Evolutionary conservation across 2,113 vertebrate genomes (phyloP).

Genomic region (Tonatia bakeri): DNA sequence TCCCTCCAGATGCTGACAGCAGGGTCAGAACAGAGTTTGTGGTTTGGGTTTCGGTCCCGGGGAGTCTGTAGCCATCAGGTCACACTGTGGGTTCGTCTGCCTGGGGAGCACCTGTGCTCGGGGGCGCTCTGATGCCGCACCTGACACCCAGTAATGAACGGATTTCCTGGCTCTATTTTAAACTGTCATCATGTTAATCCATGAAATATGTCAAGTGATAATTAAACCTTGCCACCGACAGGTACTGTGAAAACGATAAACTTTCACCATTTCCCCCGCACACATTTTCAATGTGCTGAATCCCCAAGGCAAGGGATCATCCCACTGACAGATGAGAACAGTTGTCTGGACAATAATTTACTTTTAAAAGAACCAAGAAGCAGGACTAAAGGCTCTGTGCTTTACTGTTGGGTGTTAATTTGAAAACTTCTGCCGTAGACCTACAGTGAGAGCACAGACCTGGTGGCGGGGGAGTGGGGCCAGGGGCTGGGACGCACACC

Average conservation of each 20-base stretch:
- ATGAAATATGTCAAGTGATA: slow-evolving; percentile 60
- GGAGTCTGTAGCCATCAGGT: rapidly evolving
- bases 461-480: rapidly evolving
- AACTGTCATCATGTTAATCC: slow-evolving; percentile 53
- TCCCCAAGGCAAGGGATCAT: slow-evolving; percentile 34
- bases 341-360: slow-evolving; percentile 45
- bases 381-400: neutral
- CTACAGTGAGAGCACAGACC: neutral
- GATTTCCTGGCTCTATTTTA: slow-evolving; percentile 56
- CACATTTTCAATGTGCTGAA: neutral
- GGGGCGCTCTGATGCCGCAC: neutral
- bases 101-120: neutral
- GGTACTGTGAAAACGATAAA: slow-evolving; percentile 44
- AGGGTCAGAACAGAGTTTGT: neutral
- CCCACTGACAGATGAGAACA: slow-evolving; percentile 25
- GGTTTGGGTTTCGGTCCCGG: neutral
- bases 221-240: slow-evolving; percentile 59
- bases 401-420: neutral
- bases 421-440: neutral
- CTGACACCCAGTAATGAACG: neutral
- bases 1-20: neutral
- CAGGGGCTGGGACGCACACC: neutral
- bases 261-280: neutral
- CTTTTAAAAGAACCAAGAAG: slow-evolving; percentile 25
- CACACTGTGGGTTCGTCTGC: rapidly evolving